A percentile compares a stretch with the other conserved stretches of the same genome.
phyloP scores from a whole-genome alignment of 2,797 vertebrate genomes.

The Megalops cyprinoides region DNA sequence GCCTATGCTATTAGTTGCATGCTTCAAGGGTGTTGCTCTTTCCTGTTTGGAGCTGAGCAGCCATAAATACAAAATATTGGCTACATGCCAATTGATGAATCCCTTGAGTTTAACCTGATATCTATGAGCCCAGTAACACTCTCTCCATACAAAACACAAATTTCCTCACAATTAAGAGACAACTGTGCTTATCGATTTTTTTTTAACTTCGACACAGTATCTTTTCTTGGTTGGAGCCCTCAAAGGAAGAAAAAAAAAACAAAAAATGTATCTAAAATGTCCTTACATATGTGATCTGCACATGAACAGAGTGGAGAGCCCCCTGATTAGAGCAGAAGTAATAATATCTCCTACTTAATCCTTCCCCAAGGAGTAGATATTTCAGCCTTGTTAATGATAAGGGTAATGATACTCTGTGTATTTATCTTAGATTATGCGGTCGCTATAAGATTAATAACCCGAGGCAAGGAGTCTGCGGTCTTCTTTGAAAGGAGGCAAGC shows the following conservation, averaged over 20 bases:
- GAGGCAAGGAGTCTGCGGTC: constrained; percentile 82
- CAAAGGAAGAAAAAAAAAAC: constrained; percentile 15
- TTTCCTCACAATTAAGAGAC: background rate
- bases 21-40: background rate
- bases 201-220: background rate
- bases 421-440: constrained; percentile 86
- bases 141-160: background rate
- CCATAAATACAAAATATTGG: background rate
- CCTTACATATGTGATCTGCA: constrained; percentile 20
- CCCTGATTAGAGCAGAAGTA: constrained; percentile 31
- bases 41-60: background rate
- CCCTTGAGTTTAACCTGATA: background rate
- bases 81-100: background rate
- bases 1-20: background rate
- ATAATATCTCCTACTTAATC: constrained; percentile 46
- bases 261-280: constrained; percentile 29
- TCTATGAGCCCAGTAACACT: background rate
- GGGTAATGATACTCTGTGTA: constrained; percentile 77
- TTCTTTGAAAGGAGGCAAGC: constrained; percentile 89
- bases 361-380: constrained; percentile 56
- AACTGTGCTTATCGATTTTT: constrained; percentile 1
- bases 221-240: background rate
- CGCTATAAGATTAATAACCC: constrained; percentile 85
- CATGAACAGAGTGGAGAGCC: constrained; percentile 24
- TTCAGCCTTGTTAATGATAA: constrained; percentile 76